A percentile compares a stretch with the other conserved stretches of the same genome.
These are phyloP conservation scores for Formica selysi DNA, from an alignment of 1,140 invertebrate genomes.

Conservation along the genomic window DNA sequence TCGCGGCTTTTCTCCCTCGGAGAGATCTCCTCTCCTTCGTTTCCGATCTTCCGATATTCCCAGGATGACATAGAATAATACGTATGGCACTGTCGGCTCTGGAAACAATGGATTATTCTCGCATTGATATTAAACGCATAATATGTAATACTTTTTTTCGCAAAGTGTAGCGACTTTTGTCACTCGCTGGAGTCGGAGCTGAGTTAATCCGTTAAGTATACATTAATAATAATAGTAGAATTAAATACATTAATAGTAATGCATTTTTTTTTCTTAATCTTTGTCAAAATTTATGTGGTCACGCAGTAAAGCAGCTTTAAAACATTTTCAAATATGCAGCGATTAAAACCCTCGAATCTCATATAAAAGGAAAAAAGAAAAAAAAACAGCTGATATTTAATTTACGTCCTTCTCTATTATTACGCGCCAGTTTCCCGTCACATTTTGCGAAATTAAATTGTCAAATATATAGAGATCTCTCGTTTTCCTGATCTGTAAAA, in stretches of 20 bases:
- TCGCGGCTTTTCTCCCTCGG: constrained; percentile 16
- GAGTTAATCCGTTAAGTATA: background rate
- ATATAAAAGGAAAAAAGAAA: too few species aligned
- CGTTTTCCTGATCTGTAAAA: background rate
- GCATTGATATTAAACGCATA: background rate
- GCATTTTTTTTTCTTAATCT: too few species aligned
- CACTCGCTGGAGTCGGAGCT: background rate
- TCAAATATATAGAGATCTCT: background rate
- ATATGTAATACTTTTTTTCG: background rate
- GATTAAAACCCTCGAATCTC: background rate
- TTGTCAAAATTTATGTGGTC: too few species aligned
- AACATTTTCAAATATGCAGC: constrained; percentile 12
- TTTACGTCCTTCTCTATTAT: background rate
- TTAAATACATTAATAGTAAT: too few species aligned
- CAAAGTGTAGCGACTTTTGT: background rate
- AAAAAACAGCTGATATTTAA: constrained; percentile 3
- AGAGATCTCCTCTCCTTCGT: background rate
- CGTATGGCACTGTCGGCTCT: background rate
- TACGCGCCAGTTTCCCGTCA: background rate
- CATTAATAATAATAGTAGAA: too few species aligned
- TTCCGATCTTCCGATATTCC: constrained; percentile 17
- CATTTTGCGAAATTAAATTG: constrained; percentile 10
- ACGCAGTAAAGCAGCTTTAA: background rate
- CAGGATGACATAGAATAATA: background rate
- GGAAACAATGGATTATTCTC: constrained; percentile 7